A percentile compares a stretch with the other conserved stretches of the same genome.
phyloP scores from a whole-genome alignment of 2,888 invertebrate species.

The Kryphioiulus occultus region DNA sequence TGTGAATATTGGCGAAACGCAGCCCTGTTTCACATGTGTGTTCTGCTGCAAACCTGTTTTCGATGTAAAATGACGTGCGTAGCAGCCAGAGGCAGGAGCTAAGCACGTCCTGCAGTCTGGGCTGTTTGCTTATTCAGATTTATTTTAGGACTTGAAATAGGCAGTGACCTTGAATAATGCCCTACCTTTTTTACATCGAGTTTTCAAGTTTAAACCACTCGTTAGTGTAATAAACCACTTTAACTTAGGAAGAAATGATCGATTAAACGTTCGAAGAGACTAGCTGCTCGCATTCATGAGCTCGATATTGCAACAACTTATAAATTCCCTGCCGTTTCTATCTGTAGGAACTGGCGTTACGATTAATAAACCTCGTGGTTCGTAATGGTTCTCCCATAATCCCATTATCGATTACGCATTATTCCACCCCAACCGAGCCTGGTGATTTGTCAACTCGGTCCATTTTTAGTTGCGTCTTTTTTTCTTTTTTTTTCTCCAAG shows the following conservation, averaged over 20 bases:
- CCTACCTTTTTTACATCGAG: conserved; percentile 37
- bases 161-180: conserved; percentile 44
- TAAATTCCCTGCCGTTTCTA: background rate
- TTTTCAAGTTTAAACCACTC: conserved; percentile 42
- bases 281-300: background rate
- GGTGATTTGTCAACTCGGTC: background rate
- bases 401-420: background rate
- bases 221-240: conserved; percentile 28
- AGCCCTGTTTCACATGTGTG: background rate
- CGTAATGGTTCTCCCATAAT: background rate
- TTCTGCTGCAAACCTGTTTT: conserved; percentile 19
- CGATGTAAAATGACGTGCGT: conserved; percentile 31
- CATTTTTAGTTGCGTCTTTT: background rate
- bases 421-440: background rate
- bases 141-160: conserved; percentile 45
- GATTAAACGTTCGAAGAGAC: background rate
- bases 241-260: background rate
- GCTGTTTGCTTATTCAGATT: conserved; percentile 43
- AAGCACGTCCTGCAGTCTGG: conserved; percentile 44
- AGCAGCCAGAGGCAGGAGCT: conserved; percentile 37
- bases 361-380: background rate
- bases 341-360: background rate
- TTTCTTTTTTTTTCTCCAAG: background rate
- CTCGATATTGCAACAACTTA: background rate
- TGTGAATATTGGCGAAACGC: background rate